Conservation (phyloP, 1,140 invertebrate genomes). For the Calliphora vicina region DNA sequence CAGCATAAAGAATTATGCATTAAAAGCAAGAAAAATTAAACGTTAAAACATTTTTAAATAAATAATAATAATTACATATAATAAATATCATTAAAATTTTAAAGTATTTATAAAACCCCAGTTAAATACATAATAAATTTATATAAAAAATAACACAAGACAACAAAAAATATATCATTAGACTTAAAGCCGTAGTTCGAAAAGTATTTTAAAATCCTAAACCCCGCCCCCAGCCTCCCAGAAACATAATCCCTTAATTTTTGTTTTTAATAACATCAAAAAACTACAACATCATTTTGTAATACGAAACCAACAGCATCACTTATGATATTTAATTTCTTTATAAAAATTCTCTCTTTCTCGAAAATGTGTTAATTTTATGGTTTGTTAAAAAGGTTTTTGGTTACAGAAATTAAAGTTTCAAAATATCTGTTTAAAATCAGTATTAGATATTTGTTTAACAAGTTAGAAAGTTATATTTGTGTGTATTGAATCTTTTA, state of each 20-base stretch:
- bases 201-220: neutral
- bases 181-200: neutral
- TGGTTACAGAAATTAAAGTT: too few relatives aligned
- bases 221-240: neutral
- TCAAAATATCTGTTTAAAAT: too few relatives aligned
- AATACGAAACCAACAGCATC: slow-evolving; percentile 7
- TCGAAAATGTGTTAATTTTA: too few relatives aligned
- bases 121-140: slow-evolving; percentile 1
- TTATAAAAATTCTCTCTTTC: neutral
- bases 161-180: neutral
- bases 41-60: neutral
- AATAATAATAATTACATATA: neutral
- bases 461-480: too few relatives aligned
- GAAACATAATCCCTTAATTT: too few relatives aligned
- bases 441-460: too few relatives aligned
- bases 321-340: slow-evolving; percentile 20
- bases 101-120: slow-evolving; percentile 26
- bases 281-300: neutral
- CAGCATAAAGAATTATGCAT: neutral
- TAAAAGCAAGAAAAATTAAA: neutral
- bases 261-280: too few relatives aligned
- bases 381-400: too few relatives aligned
- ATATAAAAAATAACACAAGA: neutral
- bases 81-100: neutral
- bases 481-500: too few relatives aligned